A percentile compares a stretch with the other conserved stretches of the same genome.
Evolutionary conservation across 1,140 invertebrate genomes (phyloP).

Genomic region (Geopemphigus sp.): DNA sequence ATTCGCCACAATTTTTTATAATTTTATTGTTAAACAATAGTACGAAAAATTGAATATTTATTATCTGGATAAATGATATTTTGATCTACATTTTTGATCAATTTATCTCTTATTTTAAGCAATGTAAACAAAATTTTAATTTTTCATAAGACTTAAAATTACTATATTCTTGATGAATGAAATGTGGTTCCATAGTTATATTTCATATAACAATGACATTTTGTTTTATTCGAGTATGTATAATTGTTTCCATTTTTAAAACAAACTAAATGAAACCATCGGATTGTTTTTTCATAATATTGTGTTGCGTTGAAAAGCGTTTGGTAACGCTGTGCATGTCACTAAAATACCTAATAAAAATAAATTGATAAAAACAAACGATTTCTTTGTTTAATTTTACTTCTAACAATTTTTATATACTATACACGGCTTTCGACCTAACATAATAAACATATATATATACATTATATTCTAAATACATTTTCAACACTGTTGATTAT

Average conservation of each 20-base stretch:
- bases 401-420: not conserved
- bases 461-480: not conserved
- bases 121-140: slow-evolving; percentile 3
- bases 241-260: slow-evolving; percentile 19
- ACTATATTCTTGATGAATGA: not conserved
- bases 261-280: not conserved
- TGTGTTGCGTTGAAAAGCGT: slow-evolving; percentile 10
- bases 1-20: slow-evolving; percentile 30
- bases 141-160: not conserved
- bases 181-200: slow-evolving; percentile 15
- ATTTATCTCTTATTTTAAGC: slow-evolving; percentile 16
- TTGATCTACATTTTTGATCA: slow-evolving; percentile 27
- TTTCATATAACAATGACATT: not conserved
- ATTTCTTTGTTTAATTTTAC: not conserved
- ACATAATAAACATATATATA: not conserved
- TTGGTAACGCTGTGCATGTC: slow-evolving; percentile 33
- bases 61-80: slow-evolving; percentile 23
- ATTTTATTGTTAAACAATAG: slow-evolving; percentile 50
- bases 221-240: not conserved
- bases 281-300: slow-evolving; percentile 16
- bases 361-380: not conserved
- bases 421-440: not conserved
- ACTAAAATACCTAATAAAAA: slow-evolving; percentile 45
- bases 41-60: slow-evolving; percentile 24
- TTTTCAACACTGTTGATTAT: not conserved